phyloP scores from a whole-genome alignment of 2,888 invertebrate species.

The Drosophila macrospina region DNA sequence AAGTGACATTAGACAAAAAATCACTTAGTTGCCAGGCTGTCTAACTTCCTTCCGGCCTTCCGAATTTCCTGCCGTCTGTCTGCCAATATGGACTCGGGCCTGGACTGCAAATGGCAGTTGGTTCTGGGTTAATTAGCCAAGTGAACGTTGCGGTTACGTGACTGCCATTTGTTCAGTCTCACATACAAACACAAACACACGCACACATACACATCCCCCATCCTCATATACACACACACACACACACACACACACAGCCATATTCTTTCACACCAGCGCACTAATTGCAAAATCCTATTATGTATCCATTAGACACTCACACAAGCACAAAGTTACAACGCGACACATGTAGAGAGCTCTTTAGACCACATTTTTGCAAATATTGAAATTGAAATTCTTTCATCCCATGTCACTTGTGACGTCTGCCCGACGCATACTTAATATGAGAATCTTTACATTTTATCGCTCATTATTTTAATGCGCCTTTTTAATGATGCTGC shows the following conservation, averaged over 20 bases:
- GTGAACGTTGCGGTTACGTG: slow-evolving; percentile 72
- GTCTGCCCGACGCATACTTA: slow-evolving; percentile 38
- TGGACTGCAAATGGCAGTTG: slow-evolving; percentile 71
- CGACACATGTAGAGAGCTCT: slow-evolving; percentile 18
- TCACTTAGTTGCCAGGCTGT: slow-evolving; percentile 57
- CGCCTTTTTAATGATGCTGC: slow-evolving; percentile 45
- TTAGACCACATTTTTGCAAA: slow-evolving; percentile 30
- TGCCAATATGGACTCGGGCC: slow-evolving; percentile 32
- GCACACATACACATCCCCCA: slow-evolving; percentile 17
- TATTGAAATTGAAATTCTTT: slow-evolving; percentile 35
- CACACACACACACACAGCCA: slow-evolving; percentile 12
- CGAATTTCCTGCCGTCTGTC: slow-evolving; percentile 21
- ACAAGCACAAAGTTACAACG: slow-evolving; percentile 49
- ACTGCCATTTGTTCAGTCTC: slow-evolving; percentile 33
- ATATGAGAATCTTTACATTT: slow-evolving; percentile 28
- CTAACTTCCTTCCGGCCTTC: slow-evolving; percentile 22
- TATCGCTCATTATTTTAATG: slow-evolving; percentile 50
- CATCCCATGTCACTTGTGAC: slow-evolving; percentile 13
- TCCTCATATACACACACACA: slow-evolving; percentile 27
- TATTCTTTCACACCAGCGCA: slow-evolving; percentile 45
- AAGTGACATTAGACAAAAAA: slow-evolving; percentile 68
- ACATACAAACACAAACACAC: slow-evolving; percentile 14
- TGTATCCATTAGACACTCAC: slow-evolving; percentile 82
- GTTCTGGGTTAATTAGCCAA: slow-evolving; percentile 75
- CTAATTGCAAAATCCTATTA: slow-evolving; percentile 82